Conservation (phyloP, 1,140 invertebrate species). For the Sesamia nonagrioides region DNA sequence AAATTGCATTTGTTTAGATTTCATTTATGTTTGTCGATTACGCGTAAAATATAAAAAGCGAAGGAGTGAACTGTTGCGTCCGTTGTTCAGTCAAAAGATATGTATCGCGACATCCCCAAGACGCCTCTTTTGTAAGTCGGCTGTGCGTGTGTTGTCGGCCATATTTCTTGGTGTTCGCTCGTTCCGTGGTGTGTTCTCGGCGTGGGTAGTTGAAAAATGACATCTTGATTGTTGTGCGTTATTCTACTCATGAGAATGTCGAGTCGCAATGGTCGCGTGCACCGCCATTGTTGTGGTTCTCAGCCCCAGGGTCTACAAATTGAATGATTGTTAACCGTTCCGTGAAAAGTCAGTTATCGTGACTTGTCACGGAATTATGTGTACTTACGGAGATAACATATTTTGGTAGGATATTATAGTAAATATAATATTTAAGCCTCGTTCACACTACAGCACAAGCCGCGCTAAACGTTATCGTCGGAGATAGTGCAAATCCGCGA, state of each 20-base stretch:
- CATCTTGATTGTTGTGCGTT: conserved; percentile 87
- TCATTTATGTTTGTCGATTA: conserved; percentile 60
- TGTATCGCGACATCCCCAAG: conserved; percentile 77
- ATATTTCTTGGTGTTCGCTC: conserved; percentile 80
- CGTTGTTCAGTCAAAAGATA: conserved; percentile 75
- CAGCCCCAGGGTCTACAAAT: conserved; percentile 79
- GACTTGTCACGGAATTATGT: conserved; percentile 80
- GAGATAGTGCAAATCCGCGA: no score
- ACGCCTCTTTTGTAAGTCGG: conserved; percentile 77
- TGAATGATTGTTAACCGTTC: conserved; percentile 86
- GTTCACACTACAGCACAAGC: not conserved
- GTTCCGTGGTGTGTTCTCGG: conserved; percentile 69
- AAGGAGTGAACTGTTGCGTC: conserved; percentile 70
- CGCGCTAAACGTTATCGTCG: no score
- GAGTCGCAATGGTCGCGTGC: conserved; percentile 76
- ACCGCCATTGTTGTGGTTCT: conserved; percentile 74
- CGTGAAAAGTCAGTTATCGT: conserved; percentile 76
- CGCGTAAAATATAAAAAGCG: conserved; percentile 67
- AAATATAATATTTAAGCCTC: conserved; percentile 14
- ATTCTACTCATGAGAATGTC: conserved; percentile 84
- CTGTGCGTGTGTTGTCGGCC: conserved; percentile 81
- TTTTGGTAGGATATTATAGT: conserved; percentile 63
- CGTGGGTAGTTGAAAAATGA: conserved; percentile 87
- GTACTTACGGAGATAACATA: conserved; percentile 75
- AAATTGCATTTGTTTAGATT: conserved; percentile 50